A percentile compares a stretch with the other conserved stretches of the same genome.
Evolutionary conservation across 2,797 vertebrate genomes (phyloP).

Genomic region (Smutsia temminckii): DNA sequence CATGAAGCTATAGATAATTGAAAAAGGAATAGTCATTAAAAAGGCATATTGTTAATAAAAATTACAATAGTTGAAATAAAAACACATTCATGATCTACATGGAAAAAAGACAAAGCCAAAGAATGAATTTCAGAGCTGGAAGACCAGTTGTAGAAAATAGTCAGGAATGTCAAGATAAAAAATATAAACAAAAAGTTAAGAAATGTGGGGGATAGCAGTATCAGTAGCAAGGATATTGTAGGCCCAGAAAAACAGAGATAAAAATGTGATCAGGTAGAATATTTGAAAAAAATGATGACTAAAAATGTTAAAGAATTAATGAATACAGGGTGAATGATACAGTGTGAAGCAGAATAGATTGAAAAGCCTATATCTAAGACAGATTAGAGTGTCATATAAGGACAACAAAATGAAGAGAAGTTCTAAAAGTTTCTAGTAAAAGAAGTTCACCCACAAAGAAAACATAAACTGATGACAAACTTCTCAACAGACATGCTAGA

Average conservation of each 20-base stretch:
- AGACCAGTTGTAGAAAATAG: neutral
- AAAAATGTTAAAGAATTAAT: neutral
- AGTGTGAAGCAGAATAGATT: neutral
- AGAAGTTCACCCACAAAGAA: neutral
- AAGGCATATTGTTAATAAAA: neutral
- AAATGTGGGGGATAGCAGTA: neutral
- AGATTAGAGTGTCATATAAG: neutral
- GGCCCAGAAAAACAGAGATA: neutral
- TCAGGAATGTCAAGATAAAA: neutral
- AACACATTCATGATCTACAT: neutral
- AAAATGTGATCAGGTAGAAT: neutral
- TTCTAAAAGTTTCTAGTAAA: neutral
- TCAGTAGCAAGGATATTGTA: neutral
- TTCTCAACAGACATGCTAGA: neutral
- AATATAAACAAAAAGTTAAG: neutral
- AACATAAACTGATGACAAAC: neutral
- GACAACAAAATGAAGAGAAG: neutral
- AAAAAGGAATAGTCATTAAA: neutral
- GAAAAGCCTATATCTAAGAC: neutral
- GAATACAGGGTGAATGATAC: neutral
- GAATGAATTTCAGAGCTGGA: neutral
- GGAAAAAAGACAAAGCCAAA: neutral
- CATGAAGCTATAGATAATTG: neutral
- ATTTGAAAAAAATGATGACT: neutral
- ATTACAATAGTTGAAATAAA: neutral